Evolutionary conservation across 2,888 invertebrate genomes (phyloP).

Genomic region (Periphyllus acericola): DNA sequence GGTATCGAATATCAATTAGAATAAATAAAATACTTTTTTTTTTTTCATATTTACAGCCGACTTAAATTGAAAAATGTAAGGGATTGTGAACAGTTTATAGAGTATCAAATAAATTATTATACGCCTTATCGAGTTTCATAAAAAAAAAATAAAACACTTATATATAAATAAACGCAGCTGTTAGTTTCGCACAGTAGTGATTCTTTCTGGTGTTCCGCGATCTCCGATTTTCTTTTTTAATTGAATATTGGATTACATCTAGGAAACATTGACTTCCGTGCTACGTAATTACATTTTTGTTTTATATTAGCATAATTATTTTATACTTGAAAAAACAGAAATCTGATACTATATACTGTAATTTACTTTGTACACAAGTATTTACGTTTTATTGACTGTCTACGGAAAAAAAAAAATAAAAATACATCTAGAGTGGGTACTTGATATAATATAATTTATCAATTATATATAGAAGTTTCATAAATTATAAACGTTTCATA

Average conservation of each 20-base stretch:
- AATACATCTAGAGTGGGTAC: too few relatives aligned
- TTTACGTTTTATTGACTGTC: background rate
- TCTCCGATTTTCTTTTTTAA: background rate
- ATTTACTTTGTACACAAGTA: background rate
- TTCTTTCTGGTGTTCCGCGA: background rate
- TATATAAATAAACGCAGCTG: background rate
- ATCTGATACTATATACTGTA: background rate
- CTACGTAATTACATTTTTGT: background rate
- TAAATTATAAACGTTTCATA: too few relatives aligned
- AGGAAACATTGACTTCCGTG: background rate
- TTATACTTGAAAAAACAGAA: background rate
- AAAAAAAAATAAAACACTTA: background rate
- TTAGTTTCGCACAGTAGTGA: background rate
- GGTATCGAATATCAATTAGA: slow-evolving; percentile 11
- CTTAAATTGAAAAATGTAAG: slow-evolving; percentile 30
- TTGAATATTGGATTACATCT: background rate
- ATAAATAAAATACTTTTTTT: slow-evolving; percentile 10
- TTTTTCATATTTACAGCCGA: background rate
- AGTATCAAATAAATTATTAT: slow-evolving; percentile 22
- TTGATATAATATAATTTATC: background rate
- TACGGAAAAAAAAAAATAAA: background rate
- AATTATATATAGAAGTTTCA: background rate
- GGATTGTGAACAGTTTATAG: background rate
- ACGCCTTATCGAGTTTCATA: background rate
- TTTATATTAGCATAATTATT: background rate